These are phyloP conservation scores for Cecidostiba fungosa DNA, from an alignment of 2,888 invertebrate species.

Conservation along the genomic window DNA sequence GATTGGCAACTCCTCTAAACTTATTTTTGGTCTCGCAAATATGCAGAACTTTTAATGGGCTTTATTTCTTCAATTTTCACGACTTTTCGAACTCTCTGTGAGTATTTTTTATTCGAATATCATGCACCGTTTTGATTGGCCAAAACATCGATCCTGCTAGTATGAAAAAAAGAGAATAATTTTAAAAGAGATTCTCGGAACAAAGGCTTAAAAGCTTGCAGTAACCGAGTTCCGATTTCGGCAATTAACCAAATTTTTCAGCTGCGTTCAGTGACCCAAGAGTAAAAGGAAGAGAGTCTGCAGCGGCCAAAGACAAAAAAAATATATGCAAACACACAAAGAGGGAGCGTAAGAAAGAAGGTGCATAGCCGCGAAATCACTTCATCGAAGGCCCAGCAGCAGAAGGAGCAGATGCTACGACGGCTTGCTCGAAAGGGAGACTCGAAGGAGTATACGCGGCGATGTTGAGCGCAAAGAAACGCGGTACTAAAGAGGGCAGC, in stretches of 20 bases:
- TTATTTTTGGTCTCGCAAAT: neutral
- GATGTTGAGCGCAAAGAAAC: neutral
- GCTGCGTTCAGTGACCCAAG: slow-evolving; percentile 27
- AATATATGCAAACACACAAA: slow-evolving; percentile 7
- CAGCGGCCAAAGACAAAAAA: slow-evolving; percentile 8
- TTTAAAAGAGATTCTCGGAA: too few species aligned
- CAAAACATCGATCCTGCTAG: too few species aligned
- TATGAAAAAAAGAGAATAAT: too few species aligned
- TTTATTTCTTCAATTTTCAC: neutral
- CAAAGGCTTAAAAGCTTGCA: neutral
- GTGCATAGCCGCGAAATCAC: slow-evolving; percentile 74
- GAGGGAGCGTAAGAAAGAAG: slow-evolving; percentile 52
- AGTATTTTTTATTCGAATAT: too few species aligned
- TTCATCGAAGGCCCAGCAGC: slow-evolving; percentile 70
- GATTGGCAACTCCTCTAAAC: neutral
- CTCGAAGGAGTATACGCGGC: neutral
- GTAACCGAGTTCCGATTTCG: neutral
- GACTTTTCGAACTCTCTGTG: too few species aligned
- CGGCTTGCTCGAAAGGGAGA: neutral
- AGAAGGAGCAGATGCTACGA: slow-evolving; percentile 72
- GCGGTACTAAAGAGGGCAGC: neutral
- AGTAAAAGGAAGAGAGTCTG: neutral
- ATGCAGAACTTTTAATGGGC: neutral
- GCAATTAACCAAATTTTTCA: slow-evolving; percentile 37
- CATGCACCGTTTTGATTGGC: too few species aligned